These are phyloP conservation scores for Drosophila novamexicana DNA, from an alignment of 1,140 invertebrate genomes.

Conservation along the genomic window DNA sequence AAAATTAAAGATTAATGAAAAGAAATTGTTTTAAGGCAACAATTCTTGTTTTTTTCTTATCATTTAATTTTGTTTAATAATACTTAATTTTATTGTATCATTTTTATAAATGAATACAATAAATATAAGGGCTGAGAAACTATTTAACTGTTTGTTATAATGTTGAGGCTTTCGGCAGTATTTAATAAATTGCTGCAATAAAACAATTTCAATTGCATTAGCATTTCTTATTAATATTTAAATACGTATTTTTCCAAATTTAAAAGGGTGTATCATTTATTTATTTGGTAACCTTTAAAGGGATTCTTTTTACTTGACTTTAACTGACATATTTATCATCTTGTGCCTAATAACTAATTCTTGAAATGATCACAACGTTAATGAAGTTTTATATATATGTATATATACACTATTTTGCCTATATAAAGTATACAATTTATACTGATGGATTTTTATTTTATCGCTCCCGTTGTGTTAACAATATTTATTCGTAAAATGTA, in stretches of 20 bases:
- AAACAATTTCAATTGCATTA: constrained; percentile 37
- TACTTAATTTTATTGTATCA: not conserved
- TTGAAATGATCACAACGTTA: constrained; percentile 83
- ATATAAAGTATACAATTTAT: constrained; percentile 47
- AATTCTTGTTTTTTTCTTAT: constrained; percentile 2
- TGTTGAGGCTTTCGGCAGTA: constrained; percentile 30
- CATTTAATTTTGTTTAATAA: constrained; percentile 7
- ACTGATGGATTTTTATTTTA: constrained; percentile 34
- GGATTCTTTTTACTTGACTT: constrained; percentile 54
- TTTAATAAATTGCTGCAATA: constrained; percentile 12
- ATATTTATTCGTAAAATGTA: constrained; percentile 70
- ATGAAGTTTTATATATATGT: constrained; percentile 60
- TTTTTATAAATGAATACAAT: constrained; percentile 7
- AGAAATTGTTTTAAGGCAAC: constrained; percentile 42
- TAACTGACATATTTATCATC: constrained; percentile 37
- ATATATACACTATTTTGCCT: constrained; percentile 48
- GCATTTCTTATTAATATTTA: constrained; percentile 13
- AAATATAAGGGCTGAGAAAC: not conserved
- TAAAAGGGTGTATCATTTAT: constrained; percentile 39
- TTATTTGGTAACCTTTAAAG: constrained; percentile 25
- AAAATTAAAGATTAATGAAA: not conserved
- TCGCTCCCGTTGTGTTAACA: constrained; percentile 35
- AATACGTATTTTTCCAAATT: constrained; percentile 20
- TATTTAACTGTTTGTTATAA: constrained; percentile 7
- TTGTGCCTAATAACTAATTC: constrained; percentile 70